Base-by-base conservation (phyloP, 1,140 invertebrate species). In the Megalonaias nervosa region DNA sequence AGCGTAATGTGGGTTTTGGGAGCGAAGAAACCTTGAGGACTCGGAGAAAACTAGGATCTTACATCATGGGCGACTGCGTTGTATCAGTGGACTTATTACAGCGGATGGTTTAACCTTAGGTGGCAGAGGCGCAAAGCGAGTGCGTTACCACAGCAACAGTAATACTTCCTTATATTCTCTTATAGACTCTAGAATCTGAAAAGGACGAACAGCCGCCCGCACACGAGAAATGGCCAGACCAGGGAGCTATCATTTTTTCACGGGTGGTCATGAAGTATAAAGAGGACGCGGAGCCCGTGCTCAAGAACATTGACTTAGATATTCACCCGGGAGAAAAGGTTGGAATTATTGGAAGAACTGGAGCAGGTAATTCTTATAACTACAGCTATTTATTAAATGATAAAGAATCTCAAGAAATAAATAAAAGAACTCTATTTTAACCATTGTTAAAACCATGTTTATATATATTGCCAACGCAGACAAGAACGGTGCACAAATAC, bases 321-420 rank as follows among this genome's bases (percentile, higher is more conserved):
- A 77, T 82, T 31, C 56, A 69, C 58, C 84, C 92, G 13, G 87
- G 90, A 71, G 93, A 94, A 86, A 94, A 85, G 77, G 81, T 96
- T 61, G 85, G 83, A 9, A 90, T 93, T 74, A 89, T 85, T 16
- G 83, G 83, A 31, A 68, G 83, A 2, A 85, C 82, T 6, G 84
- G 83, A 66, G 83, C 83, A 71, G 83, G 83, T 85, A 81, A 31
- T 23, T 67, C 59, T 67, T 48, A 38, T 67, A 13, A 38, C 12
- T 67, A 13, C 31, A 23, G 13, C 14, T 15, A 65, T 31, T 16
- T 65, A 65, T 19, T 15, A 65, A 65, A 65, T 14, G 19, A 14
- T 23, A 21, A 21, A 16, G 21, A 65, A 65, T 65, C 62, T 21
- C 21, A 23, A 65, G 31, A 23, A 19, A 65, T 65, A 14, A 19